phyloP scores from a whole-genome alignment of 92 coral and sea anemone species.

The Epizoanthus stellaris region DNA sequence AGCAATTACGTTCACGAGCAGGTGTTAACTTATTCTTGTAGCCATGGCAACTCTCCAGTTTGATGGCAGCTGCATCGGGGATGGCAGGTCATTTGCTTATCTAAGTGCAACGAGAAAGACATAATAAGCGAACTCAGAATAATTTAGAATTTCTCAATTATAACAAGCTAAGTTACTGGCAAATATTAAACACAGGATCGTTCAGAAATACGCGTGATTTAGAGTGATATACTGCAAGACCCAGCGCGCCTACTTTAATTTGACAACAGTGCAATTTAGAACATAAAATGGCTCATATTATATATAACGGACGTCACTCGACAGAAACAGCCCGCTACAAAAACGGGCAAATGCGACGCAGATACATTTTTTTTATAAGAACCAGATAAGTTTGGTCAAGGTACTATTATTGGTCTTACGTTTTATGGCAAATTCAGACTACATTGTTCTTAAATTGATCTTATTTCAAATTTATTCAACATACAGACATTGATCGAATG shows the following conservation, averaged over 20 bases:
- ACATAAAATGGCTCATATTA: background rate
- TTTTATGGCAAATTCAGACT: too few species aligned
- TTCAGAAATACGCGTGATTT: background rate
- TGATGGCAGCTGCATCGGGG: conserved; percentile 6
- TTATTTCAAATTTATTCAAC: too few species aligned
- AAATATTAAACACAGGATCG: background rate
- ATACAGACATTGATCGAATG: too few species aligned
- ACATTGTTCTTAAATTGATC: too few species aligned
- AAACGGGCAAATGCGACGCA: too few species aligned
- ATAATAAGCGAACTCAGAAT: background rate
- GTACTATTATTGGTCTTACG: too few species aligned
- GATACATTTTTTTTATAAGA: too few species aligned
- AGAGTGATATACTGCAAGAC: background rate
- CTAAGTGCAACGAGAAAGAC: background rate
- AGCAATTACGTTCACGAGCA: background rate
- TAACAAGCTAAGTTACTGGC: background rate
- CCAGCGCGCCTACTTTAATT: background rate
- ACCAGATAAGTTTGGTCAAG: too few species aligned
- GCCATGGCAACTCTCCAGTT: background rate
- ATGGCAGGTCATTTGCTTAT: background rate
- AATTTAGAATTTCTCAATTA: conserved; percentile 10
- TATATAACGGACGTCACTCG: too few species aligned
- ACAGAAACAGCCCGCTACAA: too few species aligned
- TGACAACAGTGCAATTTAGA: background rate
- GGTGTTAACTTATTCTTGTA: conserved; percentile 3